These are phyloP conservation scores for Ceyx margarethae DNA, from an alignment of 2,113 vertebrate genomes.

Conservation along the genomic window DNA sequence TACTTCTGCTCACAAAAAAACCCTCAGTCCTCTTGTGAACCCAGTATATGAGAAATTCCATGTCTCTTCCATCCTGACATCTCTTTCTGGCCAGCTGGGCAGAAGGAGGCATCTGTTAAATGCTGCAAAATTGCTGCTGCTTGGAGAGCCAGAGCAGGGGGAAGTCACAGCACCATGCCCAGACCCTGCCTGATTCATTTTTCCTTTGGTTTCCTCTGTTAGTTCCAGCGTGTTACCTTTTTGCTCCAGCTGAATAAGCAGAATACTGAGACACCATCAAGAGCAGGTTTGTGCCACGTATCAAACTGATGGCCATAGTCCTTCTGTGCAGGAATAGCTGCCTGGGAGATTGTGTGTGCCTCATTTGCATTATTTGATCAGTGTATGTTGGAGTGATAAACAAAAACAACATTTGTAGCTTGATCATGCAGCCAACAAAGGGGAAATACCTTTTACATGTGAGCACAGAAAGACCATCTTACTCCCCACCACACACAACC, in stretches of 20 bases:
- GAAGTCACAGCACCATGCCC: neutral
- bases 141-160: neutral
- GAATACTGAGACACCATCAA: neutral
- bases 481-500: neutral
- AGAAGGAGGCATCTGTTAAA: neutral
- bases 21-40: neutral
- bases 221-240: neutral
- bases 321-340: neutral
- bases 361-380: neutral
- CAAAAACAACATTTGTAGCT: neutral
- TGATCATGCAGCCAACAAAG: neutral
- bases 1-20: neutral
- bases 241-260: conserved; percentile 26
- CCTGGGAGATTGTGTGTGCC: neutral
- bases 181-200: neutral
- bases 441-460: neutral
- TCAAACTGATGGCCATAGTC: neutral
- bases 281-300: neutral
- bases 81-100: neutral
- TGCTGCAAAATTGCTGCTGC: neutral
- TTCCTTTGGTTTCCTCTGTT: conserved; percentile 9
- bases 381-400: neutral
- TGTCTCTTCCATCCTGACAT: neutral
- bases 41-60: neutral
- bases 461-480: neutral